Evolutionary conservation across 1,140 invertebrate species (phyloP), one percentile per base, ranked within the genome.

Genomic region (Gonatopus flavifemur): DNA sequence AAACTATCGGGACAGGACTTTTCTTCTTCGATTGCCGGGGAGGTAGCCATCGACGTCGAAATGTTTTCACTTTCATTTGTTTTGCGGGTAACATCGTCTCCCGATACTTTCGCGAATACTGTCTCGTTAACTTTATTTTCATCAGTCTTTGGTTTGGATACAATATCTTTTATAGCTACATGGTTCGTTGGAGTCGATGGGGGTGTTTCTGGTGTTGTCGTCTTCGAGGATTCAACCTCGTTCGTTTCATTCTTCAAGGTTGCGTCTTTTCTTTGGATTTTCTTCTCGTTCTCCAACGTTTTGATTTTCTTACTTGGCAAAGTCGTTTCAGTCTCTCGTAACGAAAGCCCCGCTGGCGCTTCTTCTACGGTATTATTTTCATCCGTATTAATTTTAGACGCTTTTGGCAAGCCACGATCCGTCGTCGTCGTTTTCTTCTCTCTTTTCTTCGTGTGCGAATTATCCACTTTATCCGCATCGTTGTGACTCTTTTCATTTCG

Each of bases 351-450:
- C 15, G 32, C 52, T 61, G 59, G 49, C 59, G 53, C 57, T 60
- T 62, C 32, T 33, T 33, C 50, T 61, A 62, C 54, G 58, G 59
- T 24, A 62, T 62, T 62, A 62, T 62, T 62, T 62, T 49, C 55
- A 61, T 62, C 59, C 41, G 54, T 33, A 67, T 61, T 65, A 64
- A 67, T 67, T 65, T 55, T 61, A 60, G 62, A 58, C 50, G 38
- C 37, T 57, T 61, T 67, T 66, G 65, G 65, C 65, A 67, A 46
- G 33, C n/a, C 39, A 8, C 42, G 36, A 33, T 22, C 22, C 31
- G 13, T 3, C n/a, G 19, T 39, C 46, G 37, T 49, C 31, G 47
- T n/a, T n/a, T n/a, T 43, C 19, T n/a, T n/a, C n/a, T n/a, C n/a
- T n/a, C n/a, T 38, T 10, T 25, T 21, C 38, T 20, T 49, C n/a